phyloP scores from a whole-genome alignment of 1,140 invertebrate species.

The Trichonephila inaurata region DNA sequence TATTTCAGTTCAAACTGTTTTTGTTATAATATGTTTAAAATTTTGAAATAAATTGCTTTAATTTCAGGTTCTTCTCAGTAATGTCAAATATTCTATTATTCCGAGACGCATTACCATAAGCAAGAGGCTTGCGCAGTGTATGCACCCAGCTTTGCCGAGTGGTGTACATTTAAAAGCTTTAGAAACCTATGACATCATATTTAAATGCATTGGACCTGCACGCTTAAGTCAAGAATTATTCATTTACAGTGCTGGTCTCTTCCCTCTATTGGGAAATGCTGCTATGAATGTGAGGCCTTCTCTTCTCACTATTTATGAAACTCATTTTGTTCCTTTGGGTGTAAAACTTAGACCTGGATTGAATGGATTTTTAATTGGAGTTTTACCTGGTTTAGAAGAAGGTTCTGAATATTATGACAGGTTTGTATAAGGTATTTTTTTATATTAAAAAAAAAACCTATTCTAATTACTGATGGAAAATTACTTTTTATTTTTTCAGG shows the following conservation, averaged over 20 bases:
- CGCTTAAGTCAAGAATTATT: slow-evolving; percentile 91
- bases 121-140: slow-evolving; percentile 95
- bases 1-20: no score
- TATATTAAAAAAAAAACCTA: no score
- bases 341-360: slow-evolving; percentile 90
- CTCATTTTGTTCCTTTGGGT: slow-evolving; percentile 93
- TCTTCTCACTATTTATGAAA: slow-evolving; percentile 93
- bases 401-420: slow-evolving; percentile 94
- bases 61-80: slow-evolving; percentile 86
- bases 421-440: slow-evolving; percentile 79
- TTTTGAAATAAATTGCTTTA: background rate
- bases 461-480: no score
- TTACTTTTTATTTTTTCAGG: no score
- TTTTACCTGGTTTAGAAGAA: slow-evolving; percentile 93
- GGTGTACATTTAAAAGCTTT: slow-evolving; percentile 96
- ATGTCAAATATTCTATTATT: slow-evolving; percentile 93
- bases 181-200: slow-evolving; percentile 96
- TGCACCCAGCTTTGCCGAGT: slow-evolving; percentile 94
- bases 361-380: slow-evolving; percentile 92
- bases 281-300: slow-evolving; percentile 94
- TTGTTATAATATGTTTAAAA: no score
- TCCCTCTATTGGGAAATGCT: slow-evolving; percentile 93
- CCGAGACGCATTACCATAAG: slow-evolving; percentile 94
- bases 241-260: slow-evolving; percentile 93
- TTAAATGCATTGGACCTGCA: slow-evolving; percentile 93